Evolutionary conservation across 2,113 vertebrate genomes (phyloP).

Genomic region (Bagarius yarrelli): DNA sequence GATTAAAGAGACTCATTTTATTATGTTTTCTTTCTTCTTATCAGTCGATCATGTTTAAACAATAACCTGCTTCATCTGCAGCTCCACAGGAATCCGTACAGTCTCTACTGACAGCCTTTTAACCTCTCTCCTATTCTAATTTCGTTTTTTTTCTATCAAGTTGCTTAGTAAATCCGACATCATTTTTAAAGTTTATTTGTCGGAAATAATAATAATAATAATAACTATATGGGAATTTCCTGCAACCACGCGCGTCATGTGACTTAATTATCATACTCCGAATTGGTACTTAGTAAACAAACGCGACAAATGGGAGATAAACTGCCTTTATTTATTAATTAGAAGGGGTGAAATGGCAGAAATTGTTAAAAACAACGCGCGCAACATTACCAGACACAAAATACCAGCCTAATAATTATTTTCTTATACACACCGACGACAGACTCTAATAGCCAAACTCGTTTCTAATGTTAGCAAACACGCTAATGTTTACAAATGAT

Average conservation of each 20-base stretch:
- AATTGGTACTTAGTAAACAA: neutral
- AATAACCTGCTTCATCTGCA: neutral
- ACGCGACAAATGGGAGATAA: neutral
- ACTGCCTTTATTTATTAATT: neutral
- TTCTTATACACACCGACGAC: neutral
- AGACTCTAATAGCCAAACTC: neutral
- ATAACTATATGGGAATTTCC: too few relatives aligned
- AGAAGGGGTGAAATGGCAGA: neutral
- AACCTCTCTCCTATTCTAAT: neutral
- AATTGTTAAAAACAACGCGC: neutral
- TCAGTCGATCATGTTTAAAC: neutral
- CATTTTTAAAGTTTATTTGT: too few relatives aligned
- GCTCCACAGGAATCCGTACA: neutral
- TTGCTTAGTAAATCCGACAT: too few relatives aligned
- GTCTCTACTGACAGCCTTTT: neutral
- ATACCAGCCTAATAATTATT: neutral
- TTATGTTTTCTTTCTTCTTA: neutral
- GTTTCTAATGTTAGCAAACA: conserved; percentile 44
- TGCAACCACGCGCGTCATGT: neutral
- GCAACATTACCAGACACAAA: neutral
- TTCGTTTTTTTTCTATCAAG: too few relatives aligned
- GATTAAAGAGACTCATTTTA: too few relatives aligned
- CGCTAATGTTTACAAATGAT: conserved; percentile 30
- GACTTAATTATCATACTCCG: neutral
- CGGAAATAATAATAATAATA: too few relatives aligned